These are phyloP conservation scores for Chaenodraco wilsoni DNA, from an alignment of 2,797 vertebrate species.

Conservation along the genomic window DNA sequence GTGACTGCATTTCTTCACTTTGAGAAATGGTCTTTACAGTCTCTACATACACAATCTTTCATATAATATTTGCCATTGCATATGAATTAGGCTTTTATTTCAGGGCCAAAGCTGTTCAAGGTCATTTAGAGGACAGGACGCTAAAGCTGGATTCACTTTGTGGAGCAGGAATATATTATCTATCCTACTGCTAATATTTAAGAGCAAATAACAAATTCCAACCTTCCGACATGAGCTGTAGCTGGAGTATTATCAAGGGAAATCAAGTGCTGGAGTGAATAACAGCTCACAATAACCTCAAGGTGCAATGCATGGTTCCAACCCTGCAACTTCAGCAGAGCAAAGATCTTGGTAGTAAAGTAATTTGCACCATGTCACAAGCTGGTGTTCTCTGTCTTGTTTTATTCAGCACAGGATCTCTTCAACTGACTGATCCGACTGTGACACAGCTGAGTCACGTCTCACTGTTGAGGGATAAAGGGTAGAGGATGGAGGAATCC, in stretches of 20 bases:
- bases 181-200: conserved; percentile 40
- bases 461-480: conserved; percentile 54
- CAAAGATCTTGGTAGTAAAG: conserved; percentile 44
- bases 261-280: conserved; percentile 53
- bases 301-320: conserved; percentile 50
- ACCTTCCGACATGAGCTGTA: conserved; percentile 25
- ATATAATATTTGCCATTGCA: conserved; percentile 40
- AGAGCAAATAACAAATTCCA: conserved; percentile 47
- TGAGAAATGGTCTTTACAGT: conserved; percentile 16
- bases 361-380: conserved; percentile 53
- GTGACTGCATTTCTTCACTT: conserved; percentile 14
- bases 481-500: conserved; percentile 51
- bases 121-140: conserved; percentile 57
- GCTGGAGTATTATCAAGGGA: conserved; percentile 48
- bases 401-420: conserved; percentile 61
- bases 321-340: conserved; percentile 46
- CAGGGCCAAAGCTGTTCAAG: conserved; percentile 54
- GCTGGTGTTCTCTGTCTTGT: conserved; percentile 59
- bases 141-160: conserved; percentile 21
- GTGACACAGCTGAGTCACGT: conserved; percentile 62
- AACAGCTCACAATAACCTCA: conserved; percentile 57
- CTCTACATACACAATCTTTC: conserved; percentile 13
- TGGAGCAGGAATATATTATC: conserved; percentile 51
- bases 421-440: conserved; percentile 56
- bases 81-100: conserved; percentile 53